Conservation (phyloP, 1,140 invertebrate genomes). For the Drosophila nigromelanica region DNA sequence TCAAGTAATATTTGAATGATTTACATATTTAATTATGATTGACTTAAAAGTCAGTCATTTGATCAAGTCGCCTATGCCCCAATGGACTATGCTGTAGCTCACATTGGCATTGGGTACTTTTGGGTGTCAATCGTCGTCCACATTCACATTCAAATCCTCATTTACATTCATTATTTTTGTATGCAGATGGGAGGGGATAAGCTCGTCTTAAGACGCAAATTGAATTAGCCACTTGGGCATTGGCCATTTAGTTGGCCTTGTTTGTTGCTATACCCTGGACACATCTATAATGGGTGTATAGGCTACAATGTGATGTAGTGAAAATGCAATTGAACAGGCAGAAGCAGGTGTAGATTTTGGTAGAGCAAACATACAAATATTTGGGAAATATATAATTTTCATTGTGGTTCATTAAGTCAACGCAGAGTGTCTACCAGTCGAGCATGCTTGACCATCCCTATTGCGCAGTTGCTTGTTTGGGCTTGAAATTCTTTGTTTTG, state of each 20-base stretch:
- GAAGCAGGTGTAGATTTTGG: too few species aligned
- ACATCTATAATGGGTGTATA: neutral
- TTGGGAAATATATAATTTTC: too few species aligned
- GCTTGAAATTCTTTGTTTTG: constrained; percentile 18
- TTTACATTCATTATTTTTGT: constrained; percentile 1
- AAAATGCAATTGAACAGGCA: too few species aligned
- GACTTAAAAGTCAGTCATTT: neutral
- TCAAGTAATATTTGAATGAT: too few species aligned
- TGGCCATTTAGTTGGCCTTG: neutral
- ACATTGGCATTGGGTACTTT: constrained; percentile 59
- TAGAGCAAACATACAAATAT: too few species aligned
- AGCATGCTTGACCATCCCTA: neutral
- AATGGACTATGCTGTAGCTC: neutral
- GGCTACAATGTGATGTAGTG: too few species aligned
- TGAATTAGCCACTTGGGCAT: constrained; percentile 60
- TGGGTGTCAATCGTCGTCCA: constrained; percentile 54
- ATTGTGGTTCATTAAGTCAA: too few species aligned
- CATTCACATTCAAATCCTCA: constrained; percentile 26
- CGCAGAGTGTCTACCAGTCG: neutral
- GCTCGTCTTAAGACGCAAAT: constrained; percentile 59
- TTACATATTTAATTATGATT: too few species aligned
- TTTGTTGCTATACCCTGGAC: neutral
- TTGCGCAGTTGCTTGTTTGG: neutral
- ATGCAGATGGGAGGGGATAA: neutral
- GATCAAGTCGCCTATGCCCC: neutral